These are phyloP conservation scores for Callospermophilus lateralis DNA, from an alignment of 2,113 vertebrate genomes.

Conservation along the genomic window DNA sequence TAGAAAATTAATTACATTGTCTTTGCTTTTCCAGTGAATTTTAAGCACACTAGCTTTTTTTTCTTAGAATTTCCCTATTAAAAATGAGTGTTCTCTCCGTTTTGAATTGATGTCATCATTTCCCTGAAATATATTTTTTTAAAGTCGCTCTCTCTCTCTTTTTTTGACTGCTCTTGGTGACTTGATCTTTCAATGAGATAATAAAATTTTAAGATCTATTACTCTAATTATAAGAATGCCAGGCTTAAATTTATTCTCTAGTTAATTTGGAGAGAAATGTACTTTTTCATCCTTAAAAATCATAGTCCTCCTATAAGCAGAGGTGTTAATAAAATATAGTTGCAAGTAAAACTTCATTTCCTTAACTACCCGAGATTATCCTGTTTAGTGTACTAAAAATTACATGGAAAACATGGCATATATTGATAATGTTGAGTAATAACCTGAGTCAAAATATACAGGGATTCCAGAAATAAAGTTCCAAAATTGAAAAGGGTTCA, in stretches of 20 bases:
- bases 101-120: conserved; percentile 70
- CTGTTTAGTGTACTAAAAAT: conserved; percentile 54
- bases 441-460: conserved; percentile 7
- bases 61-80: conserved; percentile 33
- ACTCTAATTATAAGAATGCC: conserved; percentile 75
- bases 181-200: conserved; percentile 69
- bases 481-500: neutral
- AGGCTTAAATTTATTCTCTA: conserved; percentile 75
- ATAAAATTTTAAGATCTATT: conserved; percentile 70
- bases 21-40: conserved; percentile 20
- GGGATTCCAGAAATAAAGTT: neutral
- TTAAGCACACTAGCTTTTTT: conserved; percentile 7
- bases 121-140: neutral
- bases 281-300: conserved; percentile 72
- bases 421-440: conserved; percentile 52
- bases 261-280: conserved; percentile 75
- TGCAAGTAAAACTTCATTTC: conserved; percentile 54
- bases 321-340: conserved; percentile 70
- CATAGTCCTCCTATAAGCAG: conserved; percentile 46
- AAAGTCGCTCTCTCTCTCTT: neutral
- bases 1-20: neutral
- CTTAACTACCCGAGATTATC: neutral
- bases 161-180: conserved; percentile 36
- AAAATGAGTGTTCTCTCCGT: neutral
- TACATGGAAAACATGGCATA: conserved; percentile 19